Base-by-base conservation (phyloP, 2,113 vertebrate species). In the Cettia cetti region DNA sequence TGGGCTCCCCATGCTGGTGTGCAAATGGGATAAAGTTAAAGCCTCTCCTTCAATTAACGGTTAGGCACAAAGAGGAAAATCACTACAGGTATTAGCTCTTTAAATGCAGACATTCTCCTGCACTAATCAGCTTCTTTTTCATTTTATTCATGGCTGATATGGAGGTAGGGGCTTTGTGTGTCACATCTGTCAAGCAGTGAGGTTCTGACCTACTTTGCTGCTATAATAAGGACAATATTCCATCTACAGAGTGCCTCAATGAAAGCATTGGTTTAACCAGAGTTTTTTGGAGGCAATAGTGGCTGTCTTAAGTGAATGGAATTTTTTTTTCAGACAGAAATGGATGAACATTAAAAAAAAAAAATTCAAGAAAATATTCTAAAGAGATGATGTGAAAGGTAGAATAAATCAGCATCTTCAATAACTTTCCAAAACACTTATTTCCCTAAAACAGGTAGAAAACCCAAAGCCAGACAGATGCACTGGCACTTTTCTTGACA, bases 401-500 rank as follows among this genome's bases (percentile, higher is more conserved):
- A 31, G 56, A 90, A 89, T 95, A 97, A 89, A 95, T 89, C 77
- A 94, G 30, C 6, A 14, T 15, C 52, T 87, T 89, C 40, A 47
- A 68, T 26, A 96, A 87, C 44, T 82, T 49, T 91, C 15, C 44
- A 56, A 95, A 97, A 90, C 72, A 92, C 50, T 91, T 97, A 80
- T 94, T 95, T 96, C 42, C 47, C 49, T 94, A 89, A 95, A 96
- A 89, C 13, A 77, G 33, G 23, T 89, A 86, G 52, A 89, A 91
- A 96, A 79, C 4, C 26, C 37, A 8, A 28, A 92, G 87, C 4
- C 47, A 95, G 60, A 95, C 27, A 90, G 82, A 91, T 33, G 7
- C 60, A 95, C 61, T 92, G 97, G 85, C 57, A 86, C 78, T 94
- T 85, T 97, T 92, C 80, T 94, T 88, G 91, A 92, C 74, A 97